phyloP scores from a whole-genome alignment of 2,797 vertebrate species.

The Masticophis lateralis region DNA sequence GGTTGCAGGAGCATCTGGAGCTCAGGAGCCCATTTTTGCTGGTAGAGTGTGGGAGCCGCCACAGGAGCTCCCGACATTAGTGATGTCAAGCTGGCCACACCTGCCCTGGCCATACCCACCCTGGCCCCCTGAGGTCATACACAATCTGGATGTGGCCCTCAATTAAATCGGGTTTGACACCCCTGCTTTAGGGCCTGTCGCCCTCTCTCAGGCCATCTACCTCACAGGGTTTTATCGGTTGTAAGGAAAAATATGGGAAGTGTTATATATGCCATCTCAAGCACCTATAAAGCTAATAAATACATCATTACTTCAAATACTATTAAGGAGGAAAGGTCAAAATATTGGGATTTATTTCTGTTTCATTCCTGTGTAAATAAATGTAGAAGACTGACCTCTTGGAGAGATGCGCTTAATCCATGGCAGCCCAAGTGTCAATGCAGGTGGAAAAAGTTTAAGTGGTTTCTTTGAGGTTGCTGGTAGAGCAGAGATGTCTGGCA shows the following conservation, averaged over 20 bases:
- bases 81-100: too few relatives aligned
- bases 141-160: too few relatives aligned
- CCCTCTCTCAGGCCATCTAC: not conserved
- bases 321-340: not conserved
- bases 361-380: not conserved
- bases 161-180: too few relatives aligned
- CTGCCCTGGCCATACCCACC: too few relatives aligned
- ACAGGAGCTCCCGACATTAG: too few relatives aligned
- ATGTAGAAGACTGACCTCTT: not conserved
- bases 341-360: not conserved
- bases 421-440: not conserved
- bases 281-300: not conserved
- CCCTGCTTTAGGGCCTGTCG: not conserved
- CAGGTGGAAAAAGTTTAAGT: not conserved
- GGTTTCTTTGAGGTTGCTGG: not conserved
- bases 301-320: not conserved
- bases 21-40: too few relatives aligned
- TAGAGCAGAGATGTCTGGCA: not conserved
- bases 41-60: rapidly evolving
- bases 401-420: not conserved
- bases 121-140: too few relatives aligned
- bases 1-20: too few relatives aligned
- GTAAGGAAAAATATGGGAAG: not conserved
- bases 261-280: not conserved
- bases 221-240: not conserved